Evolutionary conservation across 2,113 vertebrate genomes (phyloP).

Genomic region (Ammodramus savannarum): DNA sequence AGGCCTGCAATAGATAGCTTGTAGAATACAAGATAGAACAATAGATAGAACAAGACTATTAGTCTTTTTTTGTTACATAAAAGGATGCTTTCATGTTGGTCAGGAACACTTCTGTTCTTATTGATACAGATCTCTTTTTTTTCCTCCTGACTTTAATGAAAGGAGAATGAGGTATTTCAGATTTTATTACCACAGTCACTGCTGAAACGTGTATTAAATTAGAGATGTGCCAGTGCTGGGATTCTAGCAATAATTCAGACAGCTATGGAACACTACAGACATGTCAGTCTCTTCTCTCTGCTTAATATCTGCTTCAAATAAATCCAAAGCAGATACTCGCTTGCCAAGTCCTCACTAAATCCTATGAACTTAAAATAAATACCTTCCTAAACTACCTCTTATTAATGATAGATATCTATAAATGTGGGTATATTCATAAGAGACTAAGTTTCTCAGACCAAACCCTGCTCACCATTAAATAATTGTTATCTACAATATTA

Average conservation of each 20-base stretch:
- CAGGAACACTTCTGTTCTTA: not conserved
- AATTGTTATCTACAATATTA: not conserved
- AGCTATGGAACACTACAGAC: not conserved
- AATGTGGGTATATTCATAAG: not conserved
- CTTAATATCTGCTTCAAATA: not conserved
- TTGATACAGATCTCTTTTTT: not conserved
- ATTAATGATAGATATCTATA: not conserved
- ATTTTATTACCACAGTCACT: conserved; percentile 1
- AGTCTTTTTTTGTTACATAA: not conserved
- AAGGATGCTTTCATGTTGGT: not conserved
- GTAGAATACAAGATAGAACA: not conserved
- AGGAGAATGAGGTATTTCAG: not conserved
- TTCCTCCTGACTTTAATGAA: not conserved
- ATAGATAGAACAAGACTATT: not conserved
- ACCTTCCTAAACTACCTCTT: not conserved
- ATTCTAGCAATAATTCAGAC: conserved; percentile 35
- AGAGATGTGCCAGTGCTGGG: not conserved
- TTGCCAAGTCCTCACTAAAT: not conserved
- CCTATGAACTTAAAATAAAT: not conserved
- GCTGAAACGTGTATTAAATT: conserved; percentile 17
- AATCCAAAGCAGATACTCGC: not conserved
- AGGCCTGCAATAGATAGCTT: not conserved
- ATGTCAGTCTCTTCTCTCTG: not conserved
- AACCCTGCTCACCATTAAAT: not conserved
- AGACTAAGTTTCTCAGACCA: not conserved